Percentiles rank a stretch among this genome's conserved stretches.
Evolutionary conservation across 2,797 vertebrate genomes (phyloP).

Genomic region (Clamator glandarius): DNA sequence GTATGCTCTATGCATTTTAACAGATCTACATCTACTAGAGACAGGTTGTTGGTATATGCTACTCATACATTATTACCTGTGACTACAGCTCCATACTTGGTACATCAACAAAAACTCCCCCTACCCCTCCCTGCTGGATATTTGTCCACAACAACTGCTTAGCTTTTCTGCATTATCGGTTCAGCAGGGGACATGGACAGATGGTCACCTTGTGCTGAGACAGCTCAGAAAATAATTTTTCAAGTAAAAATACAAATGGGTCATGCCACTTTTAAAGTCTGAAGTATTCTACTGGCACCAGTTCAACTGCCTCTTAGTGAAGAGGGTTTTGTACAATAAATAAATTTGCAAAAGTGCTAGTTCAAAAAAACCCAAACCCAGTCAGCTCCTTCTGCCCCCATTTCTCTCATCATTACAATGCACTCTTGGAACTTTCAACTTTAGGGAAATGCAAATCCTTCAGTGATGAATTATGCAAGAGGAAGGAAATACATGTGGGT

Average conservation of each 20-base stretch:
- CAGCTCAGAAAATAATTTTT: slow-evolving; percentile 40
- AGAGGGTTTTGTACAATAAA: slow-evolving; percentile 26
- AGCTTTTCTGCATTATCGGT: not conserved
- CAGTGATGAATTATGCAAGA: slow-evolving; percentile 40
- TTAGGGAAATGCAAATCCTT: slow-evolving; percentile 42
- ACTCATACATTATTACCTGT: not conserved
- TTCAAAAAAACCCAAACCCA: not conserved
- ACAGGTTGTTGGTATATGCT: not conserved
- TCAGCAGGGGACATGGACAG: not conserved
- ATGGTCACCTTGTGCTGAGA: not conserved
- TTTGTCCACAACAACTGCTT: not conserved
- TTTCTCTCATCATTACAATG: slow-evolving; percentile 17
- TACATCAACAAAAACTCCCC: not conserved
- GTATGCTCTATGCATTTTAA: not conserved
- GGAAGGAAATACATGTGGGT: not conserved
- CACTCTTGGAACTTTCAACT: slow-evolving; percentile 3
- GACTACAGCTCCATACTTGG: not conserved
- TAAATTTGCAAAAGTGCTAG: slow-evolving; percentile 7
- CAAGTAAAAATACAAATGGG: slow-evolving; percentile 33
- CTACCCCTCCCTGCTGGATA: too few relatives aligned
- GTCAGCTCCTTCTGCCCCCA: not conserved
- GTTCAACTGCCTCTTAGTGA: slow-evolving; percentile 34
- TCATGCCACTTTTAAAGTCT: slow-evolving; percentile 16
- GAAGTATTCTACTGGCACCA: slow-evolving; percentile 22
- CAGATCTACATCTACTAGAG: not conserved